phyloP scores from a whole-genome alignment of 2,888 invertebrate species.

The Clistopyga incitator region DNA sequence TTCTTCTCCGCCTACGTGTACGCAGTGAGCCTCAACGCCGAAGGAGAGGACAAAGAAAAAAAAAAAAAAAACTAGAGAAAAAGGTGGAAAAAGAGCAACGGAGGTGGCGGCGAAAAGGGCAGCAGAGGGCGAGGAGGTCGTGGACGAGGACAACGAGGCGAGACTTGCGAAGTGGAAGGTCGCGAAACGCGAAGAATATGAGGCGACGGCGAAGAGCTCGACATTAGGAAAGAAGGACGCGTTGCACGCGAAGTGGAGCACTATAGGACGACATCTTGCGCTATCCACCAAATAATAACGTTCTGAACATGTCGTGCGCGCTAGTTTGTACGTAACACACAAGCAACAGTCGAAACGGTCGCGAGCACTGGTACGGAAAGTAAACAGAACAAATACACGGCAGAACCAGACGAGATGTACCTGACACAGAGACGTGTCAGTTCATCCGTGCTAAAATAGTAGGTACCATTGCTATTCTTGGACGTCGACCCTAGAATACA shows the following conservation, averaged over 20 bases:
- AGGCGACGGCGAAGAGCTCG: conserved; percentile 18
- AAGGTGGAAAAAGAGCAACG: neutral
- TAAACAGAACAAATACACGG: neutral
- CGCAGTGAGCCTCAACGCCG: conserved; percentile 36
- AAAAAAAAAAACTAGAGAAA: too few species aligned
- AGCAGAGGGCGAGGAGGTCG: conserved; percentile 39
- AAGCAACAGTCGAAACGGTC: conserved; percentile 33
- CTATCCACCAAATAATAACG: conserved; percentile 4
- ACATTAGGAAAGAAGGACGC: neutral
- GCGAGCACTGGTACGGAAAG: neutral
- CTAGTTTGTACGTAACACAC: conserved; percentile 25
- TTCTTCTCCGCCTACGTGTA: conserved; percentile 50
- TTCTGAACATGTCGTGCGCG: conserved; percentile 5
- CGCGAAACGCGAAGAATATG: conserved; percentile 19
- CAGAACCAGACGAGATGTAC: neutral
- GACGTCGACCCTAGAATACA: neutral
- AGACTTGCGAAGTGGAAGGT: conserved; percentile 25
- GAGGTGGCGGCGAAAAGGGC: conserved; percentile 12
- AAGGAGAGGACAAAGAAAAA: conserved; percentile 34
- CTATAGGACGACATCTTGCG: neutral
- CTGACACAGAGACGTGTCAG: neutral
- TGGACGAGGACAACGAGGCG: conserved; percentile 27
- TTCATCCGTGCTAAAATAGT: neutral
- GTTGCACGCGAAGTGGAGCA: neutral
- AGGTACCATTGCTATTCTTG: neutral